phyloP scores from a whole-genome alignment of 2,113 vertebrate genomes.

The Thunnus thynnus region DNA sequence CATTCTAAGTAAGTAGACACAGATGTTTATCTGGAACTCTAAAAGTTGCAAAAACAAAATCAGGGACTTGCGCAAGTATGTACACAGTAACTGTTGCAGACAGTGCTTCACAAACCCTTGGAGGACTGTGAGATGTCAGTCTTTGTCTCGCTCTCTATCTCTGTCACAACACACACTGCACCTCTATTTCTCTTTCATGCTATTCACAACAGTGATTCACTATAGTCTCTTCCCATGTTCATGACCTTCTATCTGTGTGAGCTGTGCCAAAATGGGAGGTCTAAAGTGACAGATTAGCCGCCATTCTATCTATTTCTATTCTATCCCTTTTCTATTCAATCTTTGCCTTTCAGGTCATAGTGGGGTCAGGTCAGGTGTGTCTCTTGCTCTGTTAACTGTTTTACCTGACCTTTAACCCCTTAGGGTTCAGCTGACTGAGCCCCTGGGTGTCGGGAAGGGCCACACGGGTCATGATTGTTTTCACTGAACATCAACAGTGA shows the following conservation, averaged over 20 bases:
- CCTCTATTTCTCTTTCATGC: not conserved
- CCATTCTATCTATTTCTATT: not conserved
- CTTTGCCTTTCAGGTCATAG: conserved; percentile 57
- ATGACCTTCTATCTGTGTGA: conserved; percentile 9
- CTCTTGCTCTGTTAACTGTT: conserved; percentile 71
- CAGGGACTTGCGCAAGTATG: too few species aligned
- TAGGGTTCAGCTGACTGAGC: conserved; percentile 47
- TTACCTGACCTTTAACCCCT: conserved; percentile 71
- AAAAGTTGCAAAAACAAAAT: too few species aligned
- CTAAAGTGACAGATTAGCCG: conserved; percentile 66
- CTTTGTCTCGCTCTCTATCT: not conserved
- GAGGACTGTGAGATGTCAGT: not conserved
- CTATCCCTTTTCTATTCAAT: not conserved
- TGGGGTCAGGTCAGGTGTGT: conserved; percentile 68
- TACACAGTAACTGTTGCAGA: too few species aligned
- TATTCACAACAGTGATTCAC: conserved; percentile 15
- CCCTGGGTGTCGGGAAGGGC: conserved; percentile 57
- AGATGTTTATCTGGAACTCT: too few species aligned
- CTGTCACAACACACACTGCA: conserved; percentile 7
- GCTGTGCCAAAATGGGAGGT: conserved; percentile 22
- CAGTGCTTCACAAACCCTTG: not conserved
- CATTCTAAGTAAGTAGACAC: too few species aligned
- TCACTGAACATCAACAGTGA: conserved; percentile 75
- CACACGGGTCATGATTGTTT: conserved; percentile 75
- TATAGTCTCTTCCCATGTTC: not conserved